A percentile compares a stretch with the other conserved stretches of the same genome.
These are phyloP conservation scores for Oscheius sp. DNA, from an alignment of 1,140 invertebrate species.

Conservation along the genomic window DNA sequence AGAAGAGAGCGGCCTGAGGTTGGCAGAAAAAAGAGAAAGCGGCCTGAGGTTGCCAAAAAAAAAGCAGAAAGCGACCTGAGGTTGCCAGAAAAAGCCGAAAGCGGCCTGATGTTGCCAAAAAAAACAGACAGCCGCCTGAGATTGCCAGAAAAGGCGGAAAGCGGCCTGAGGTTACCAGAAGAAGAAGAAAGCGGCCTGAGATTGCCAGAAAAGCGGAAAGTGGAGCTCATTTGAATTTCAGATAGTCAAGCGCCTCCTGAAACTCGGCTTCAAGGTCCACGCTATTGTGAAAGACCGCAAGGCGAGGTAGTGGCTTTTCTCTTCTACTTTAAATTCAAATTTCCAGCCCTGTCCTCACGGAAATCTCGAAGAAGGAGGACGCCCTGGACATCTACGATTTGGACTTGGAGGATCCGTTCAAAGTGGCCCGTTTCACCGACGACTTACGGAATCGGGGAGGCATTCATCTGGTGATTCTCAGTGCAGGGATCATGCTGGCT, in stretches of 20 bases:
- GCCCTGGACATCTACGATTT: background rate
- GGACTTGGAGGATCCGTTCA: background rate
- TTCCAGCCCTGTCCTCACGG: background rate
- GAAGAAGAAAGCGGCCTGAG: too few relatives aligned
- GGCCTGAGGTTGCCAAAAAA: too few relatives aligned
- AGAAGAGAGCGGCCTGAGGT: too few relatives aligned
- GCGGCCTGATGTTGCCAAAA: too few relatives aligned
- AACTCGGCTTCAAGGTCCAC: background rate
- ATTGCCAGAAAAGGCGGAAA: too few relatives aligned
- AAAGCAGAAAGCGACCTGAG: too few relatives aligned
- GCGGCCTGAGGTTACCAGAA: too few relatives aligned
- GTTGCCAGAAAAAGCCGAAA: too few relatives aligned
- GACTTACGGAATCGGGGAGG: background rate
- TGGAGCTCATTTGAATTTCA: too few relatives aligned
- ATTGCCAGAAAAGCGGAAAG: too few relatives aligned
- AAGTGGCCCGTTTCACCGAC: background rate
- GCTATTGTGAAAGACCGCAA: background rate
- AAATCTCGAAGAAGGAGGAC: background rate
- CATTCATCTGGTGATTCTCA: background rate
- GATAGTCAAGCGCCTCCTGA: background rate
- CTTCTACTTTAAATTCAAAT: background rate
- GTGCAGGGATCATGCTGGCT: background rate
- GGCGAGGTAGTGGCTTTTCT: background rate
- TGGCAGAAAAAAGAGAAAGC: too few relatives aligned
- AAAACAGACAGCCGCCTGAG: too few relatives aligned